phyloP scores from a whole-genome alignment of 2,113 vertebrate genomes.

The Astur gentilis region DNA sequence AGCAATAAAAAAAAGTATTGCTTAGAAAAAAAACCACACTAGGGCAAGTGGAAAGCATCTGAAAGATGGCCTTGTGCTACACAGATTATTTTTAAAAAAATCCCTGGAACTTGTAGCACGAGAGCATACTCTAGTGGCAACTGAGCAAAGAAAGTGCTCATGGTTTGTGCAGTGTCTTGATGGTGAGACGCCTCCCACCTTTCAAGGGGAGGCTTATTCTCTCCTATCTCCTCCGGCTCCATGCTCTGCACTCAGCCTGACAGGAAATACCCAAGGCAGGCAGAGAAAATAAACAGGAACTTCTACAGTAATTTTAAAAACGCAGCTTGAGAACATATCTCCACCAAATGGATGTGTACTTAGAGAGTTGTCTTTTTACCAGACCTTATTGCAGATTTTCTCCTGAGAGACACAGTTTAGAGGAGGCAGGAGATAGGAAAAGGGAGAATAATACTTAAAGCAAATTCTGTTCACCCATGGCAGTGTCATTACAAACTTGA shows the following conservation, averaged over 20 bases:
- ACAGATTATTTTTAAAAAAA: neutral
- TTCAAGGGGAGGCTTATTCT: neutral
- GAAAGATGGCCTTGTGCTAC: neutral
- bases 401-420: conserved; percentile 72
- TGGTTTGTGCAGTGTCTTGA: neutral
- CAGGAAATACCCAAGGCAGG: conserved; percentile 32
- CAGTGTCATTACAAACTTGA: conserved; percentile 82
- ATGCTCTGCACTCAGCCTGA: neutral
- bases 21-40: neutral
- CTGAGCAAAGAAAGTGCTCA: conserved; percentile 15
- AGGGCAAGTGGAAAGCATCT: neutral
- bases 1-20: neutral
- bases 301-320: conserved; percentile 56
- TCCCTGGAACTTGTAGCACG: conserved; percentile 47
- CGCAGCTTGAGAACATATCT: neutral
- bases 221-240: neutral
- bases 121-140: conserved; percentile 77
- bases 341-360: conserved; percentile 51
- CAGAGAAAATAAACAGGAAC: conserved; percentile 69
- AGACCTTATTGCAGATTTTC: conserved; percentile 65
- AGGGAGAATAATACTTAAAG: conserved; percentile 76
- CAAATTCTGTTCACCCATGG: conserved; percentile 80
- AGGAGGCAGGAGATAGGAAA: conserved; percentile 62
- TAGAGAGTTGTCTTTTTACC: conserved; percentile 59
- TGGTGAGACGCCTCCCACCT: neutral